Conservation (phyloP, 2,888 invertebrate genomes). For the Smittia sp. region DNA sequence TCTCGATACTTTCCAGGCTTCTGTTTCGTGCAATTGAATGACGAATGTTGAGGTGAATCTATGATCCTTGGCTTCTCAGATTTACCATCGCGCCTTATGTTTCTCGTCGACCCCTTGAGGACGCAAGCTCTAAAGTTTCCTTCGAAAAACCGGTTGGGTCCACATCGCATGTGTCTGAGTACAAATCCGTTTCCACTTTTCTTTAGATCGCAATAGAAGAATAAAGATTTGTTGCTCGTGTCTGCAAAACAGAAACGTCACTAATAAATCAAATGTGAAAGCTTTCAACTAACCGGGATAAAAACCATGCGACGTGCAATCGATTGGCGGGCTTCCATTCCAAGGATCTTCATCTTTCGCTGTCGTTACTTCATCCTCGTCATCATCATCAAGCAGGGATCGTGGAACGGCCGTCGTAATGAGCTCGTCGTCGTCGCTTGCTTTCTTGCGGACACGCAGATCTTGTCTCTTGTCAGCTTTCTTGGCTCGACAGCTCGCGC, state of each 20-base stretch:
- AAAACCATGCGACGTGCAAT: slow-evolving; percentile 1
- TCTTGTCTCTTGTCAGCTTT: too few relatives aligned
- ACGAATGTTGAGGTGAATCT: background rate
- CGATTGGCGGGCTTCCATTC: background rate
- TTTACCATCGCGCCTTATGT: background rate
- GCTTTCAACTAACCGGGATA: background rate
- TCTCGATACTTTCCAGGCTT: slow-evolving; percentile 17
- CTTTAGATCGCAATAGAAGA: slow-evolving; percentile 28
- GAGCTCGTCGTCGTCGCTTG: background rate
- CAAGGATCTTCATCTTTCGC: background rate
- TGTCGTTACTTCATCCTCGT: background rate
- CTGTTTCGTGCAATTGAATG: background rate
- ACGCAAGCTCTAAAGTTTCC: background rate
- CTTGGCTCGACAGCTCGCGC: too few relatives aligned
- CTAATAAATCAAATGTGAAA: background rate
- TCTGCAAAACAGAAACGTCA: background rate
- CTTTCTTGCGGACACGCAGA: background rate
- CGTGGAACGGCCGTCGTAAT: background rate
- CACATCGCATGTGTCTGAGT: slow-evolving; percentile 16
- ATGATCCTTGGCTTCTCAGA: background rate
- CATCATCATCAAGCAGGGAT: background rate
- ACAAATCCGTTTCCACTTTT: background rate
- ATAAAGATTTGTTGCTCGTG: background rate
- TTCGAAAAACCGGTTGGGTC: background rate
- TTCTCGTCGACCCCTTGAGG: background rate